A percentile compares a stretch with the other conserved stretches of the same genome.
phyloP scores from a whole-genome alignment of 2,797 vertebrate species.

The Sternotherus odoratus region DNA sequence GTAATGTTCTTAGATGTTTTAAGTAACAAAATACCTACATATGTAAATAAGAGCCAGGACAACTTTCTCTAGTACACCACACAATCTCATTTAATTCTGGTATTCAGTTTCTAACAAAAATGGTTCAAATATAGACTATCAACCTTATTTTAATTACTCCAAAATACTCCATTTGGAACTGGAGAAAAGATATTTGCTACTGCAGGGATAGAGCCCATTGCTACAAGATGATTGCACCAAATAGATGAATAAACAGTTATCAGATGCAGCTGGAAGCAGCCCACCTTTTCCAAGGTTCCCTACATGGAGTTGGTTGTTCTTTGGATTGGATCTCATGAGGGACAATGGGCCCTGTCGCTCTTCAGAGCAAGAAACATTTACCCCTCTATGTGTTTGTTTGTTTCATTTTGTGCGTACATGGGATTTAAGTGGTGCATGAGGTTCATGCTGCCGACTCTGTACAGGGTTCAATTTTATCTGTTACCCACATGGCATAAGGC shows the following conservation, averaged over 20 bases:
- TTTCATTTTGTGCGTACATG: background rate
- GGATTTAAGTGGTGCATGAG: background rate
- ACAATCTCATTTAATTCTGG: background rate
- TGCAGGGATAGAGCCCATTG: background rate
- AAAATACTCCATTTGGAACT: background rate
- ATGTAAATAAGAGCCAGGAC: background rate
- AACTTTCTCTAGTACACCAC: background rate
- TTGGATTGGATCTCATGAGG: background rate
- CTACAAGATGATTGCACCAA: background rate
- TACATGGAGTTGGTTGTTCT: background rate
- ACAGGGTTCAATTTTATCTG: background rate
- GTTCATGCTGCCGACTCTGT: background rate
- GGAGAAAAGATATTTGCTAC: background rate
- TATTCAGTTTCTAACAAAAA: background rate
- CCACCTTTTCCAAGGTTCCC: background rate
- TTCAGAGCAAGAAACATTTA: conserved; percentile 15
- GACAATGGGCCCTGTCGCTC: background rate
- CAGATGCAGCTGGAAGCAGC: background rate
- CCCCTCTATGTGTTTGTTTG: conserved; percentile 34
- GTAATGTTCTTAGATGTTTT: background rate
- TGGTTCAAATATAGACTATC: background rate
- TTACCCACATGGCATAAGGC: conserved; percentile 22
- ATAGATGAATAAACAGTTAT: background rate
- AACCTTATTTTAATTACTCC: background rate
- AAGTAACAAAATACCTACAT: background rate